Percentiles rank a stretch among this genome's conserved stretches.
phyloP scores from a whole-genome alignment of 2,888 invertebrate genomes.

The Pollenia labialis region DNA sequence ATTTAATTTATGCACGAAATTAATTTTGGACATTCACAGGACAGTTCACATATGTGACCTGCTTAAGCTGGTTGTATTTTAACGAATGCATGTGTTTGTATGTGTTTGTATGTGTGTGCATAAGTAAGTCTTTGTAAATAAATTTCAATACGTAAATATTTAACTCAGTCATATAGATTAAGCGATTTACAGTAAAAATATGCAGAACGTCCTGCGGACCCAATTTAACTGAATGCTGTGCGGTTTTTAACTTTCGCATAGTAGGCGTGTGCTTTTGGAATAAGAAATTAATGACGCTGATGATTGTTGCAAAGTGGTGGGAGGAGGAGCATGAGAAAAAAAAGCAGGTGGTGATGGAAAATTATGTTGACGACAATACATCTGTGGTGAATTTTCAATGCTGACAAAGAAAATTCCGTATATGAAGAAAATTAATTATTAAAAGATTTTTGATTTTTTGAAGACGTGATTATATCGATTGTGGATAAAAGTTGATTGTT shows the following conservation, averaged over 20 bases:
- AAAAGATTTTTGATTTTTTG: background rate
- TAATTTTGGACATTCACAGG: background rate
- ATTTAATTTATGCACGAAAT: conserved; percentile 22
- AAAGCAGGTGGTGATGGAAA: too few relatives aligned
- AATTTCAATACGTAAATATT: conserved; percentile 2
- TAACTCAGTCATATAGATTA: background rate
- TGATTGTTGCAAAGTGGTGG: background rate
- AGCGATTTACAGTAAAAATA: background rate
- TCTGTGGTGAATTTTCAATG: too few relatives aligned
- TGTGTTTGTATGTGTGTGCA: background rate
- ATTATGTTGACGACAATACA: too few relatives aligned
- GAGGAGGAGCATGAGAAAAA: too few relatives aligned
- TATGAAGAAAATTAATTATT: background rate
- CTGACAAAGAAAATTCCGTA: too few relatives aligned
- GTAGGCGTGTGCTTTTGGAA: too few relatives aligned
- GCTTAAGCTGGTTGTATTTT: background rate
- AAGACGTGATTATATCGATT: background rate
- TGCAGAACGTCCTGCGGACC: background rate
- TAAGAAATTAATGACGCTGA: background rate
- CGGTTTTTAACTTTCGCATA: background rate
- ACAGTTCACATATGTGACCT: background rate
- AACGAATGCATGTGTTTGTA: background rate
- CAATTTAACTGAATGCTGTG: background rate
- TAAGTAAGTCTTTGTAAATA: background rate
- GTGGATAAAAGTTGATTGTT: background rate